phyloP scores from a whole-genome alignment of 2,797 vertebrate genomes.

The Strix occidentalis region DNA sequence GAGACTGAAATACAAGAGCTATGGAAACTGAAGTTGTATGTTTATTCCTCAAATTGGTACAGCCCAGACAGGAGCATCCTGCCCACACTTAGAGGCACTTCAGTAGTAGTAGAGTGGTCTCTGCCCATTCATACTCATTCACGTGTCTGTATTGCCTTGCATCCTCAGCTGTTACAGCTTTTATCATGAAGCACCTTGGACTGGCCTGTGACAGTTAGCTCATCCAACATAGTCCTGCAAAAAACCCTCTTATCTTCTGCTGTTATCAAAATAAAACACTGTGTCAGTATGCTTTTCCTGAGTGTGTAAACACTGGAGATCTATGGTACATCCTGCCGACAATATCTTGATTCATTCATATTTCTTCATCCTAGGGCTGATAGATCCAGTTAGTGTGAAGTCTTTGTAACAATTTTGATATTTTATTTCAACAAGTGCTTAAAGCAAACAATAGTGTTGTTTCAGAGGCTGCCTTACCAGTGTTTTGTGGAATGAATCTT shows the following conservation, averaged over 20 bases:
- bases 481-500: neutral
- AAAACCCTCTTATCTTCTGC: neutral
- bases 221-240: neutral
- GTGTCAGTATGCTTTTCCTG: neutral
- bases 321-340: neutral
- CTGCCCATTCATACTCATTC: neutral
- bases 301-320: neutral
- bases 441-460: neutral
- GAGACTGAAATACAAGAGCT: neutral
- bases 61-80: neutral
- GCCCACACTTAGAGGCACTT: neutral
- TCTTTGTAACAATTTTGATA: neutral
- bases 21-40: neutral
- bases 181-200: neutral
- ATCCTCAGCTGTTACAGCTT: neutral
- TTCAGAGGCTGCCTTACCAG: neutral
- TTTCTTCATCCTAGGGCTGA: neutral
- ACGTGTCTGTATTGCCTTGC: neutral
- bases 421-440: neutral
- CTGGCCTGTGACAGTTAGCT: neutral
- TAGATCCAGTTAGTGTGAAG: neutral
- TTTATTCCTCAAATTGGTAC: neutral
- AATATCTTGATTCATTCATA: neutral
- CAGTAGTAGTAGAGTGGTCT: neutral
- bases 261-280: neutral